Conservation (phyloP, 1,140 invertebrate genomes). For the Pseudobourletiella spinata region DNA sequence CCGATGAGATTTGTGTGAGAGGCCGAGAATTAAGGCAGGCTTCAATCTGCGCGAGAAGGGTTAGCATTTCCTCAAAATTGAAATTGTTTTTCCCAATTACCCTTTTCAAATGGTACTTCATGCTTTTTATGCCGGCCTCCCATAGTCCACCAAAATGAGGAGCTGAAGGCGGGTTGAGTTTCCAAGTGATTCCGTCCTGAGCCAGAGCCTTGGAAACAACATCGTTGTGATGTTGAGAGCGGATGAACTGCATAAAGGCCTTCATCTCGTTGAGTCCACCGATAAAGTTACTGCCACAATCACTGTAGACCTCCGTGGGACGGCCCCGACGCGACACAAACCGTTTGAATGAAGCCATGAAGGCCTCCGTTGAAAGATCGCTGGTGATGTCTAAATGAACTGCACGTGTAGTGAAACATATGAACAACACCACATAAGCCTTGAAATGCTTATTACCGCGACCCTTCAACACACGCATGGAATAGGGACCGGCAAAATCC, state of each 20-base stretch:
- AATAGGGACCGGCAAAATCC: constrained; percentile 43
- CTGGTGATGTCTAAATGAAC: constrained; percentile 35
- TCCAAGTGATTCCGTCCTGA: constrained; percentile 16
- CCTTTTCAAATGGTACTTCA: constrained; percentile 17
- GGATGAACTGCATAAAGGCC: neutral
- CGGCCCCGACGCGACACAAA: constrained; percentile 40
- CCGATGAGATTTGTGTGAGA: constrained; percentile 30
- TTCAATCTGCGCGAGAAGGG: constrained; percentile 36
- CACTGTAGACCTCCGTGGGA: constrained; percentile 38
- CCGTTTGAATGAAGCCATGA: constrained; percentile 36
- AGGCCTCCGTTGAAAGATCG: constrained; percentile 28
- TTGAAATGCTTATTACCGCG: constrained; percentile 25
- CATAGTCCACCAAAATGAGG: constrained; percentile 38
- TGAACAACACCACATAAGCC: constrained; percentile 32
- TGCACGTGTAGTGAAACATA: constrained; percentile 26
- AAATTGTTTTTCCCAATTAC: neutral
- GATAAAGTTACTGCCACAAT: constrained; percentile 43
- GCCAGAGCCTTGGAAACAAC: neutral
- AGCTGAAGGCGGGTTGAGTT: constrained; percentile 37
- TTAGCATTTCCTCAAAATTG: constrained; percentile 36
- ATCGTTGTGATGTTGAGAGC: neutral
- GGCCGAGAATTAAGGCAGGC: constrained; percentile 38
- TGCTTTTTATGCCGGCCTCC: constrained; percentile 29
- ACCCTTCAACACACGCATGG: constrained; percentile 33
- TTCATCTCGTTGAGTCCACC: constrained; percentile 34